These are phyloP conservation scores for Zygogramma bicolorata DNA, from an alignment of 2,888 invertebrate genomes.

Conservation along the genomic window DNA sequence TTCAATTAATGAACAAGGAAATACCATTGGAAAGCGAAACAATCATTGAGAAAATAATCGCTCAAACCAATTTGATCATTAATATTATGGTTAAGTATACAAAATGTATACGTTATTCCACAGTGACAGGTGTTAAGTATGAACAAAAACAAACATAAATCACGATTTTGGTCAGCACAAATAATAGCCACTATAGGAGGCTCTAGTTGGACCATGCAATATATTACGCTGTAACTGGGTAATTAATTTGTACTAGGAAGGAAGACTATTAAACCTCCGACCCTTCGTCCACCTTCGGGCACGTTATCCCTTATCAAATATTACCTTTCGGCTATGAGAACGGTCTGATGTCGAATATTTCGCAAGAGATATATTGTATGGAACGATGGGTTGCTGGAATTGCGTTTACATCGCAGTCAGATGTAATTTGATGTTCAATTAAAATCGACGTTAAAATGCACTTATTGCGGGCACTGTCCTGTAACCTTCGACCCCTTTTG, in stretches of 20 bases:
- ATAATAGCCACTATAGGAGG: slow-evolving; percentile 34
- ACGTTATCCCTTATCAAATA: slow-evolving; percentile 35
- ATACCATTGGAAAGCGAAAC: too few species aligned
- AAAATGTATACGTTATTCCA: slow-evolving; percentile 33
- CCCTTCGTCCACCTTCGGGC: slow-evolving; percentile 36
- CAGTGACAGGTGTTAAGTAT: slow-evolving; percentile 36
- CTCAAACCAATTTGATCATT: background rate
- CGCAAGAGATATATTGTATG: background rate
- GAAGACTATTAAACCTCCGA: slow-evolving; percentile 38
- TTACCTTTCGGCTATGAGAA: slow-evolving; percentile 1
- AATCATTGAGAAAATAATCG: too few species aligned
- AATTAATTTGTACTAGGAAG: slow-evolving; percentile 42
- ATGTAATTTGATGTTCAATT: background rate
- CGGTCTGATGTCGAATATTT: background rate
- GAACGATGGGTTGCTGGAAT: background rate
- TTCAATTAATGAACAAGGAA: too few species aligned
- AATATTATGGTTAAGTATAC: background rate
- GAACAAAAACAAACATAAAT: slow-evolving; percentile 42
- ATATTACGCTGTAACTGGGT: slow-evolving; percentile 26
- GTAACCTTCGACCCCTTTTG: too few species aligned
- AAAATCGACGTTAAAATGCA: too few species aligned
- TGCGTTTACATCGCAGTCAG: background rate
- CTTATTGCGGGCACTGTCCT: too few species aligned
- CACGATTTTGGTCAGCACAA: slow-evolving; percentile 39
- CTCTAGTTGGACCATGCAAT: slow-evolving; percentile 19